Conservation (phyloP, 2,797 vertebrate genomes). For the Heliangelus exortis region DNA sequence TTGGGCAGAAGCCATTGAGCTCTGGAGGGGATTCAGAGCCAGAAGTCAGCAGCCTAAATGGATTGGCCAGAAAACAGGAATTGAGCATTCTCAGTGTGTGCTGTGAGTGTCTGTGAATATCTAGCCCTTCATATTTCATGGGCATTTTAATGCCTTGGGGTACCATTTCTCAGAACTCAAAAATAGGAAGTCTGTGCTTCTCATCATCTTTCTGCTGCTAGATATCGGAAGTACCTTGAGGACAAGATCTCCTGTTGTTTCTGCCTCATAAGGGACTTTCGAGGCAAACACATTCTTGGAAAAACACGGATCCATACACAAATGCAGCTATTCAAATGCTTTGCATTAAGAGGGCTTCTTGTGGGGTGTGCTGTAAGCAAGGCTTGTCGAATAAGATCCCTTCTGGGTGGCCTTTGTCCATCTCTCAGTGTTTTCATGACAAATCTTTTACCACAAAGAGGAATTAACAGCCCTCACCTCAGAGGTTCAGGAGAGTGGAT, state of each 20-base stretch:
- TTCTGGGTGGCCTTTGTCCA: conserved; percentile 64
- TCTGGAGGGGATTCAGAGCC: conserved; percentile 8
- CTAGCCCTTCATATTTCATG: not conserved
- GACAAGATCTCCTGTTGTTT: conserved; percentile 21
- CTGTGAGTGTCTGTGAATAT: conserved; percentile 14
- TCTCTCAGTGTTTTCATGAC: conserved; percentile 8
- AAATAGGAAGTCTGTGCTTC: conserved; percentile 20
- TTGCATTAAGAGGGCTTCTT: not conserved
- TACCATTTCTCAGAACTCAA: conserved; percentile 21
- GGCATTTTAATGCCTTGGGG: conserved; percentile 33
- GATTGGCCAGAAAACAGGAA: conserved; percentile 4
- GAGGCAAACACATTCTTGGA: not conserved
- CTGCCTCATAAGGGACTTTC: conserved; percentile 6
- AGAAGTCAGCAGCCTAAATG: conserved; percentile 4
- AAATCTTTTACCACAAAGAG: conserved; percentile 6
- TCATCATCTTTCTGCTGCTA: conserved; percentile 6
- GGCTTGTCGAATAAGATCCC: conserved; percentile 8
- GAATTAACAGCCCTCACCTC: conserved; percentile 48
- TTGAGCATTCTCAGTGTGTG: not conserved
- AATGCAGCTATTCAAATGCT: not conserved
- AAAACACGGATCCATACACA: not conserved
- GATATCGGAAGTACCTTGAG: not conserved
- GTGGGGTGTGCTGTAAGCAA: not conserved
- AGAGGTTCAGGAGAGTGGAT: conserved; percentile 26
- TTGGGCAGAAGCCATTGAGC: not conserved